phyloP scores from a whole-genome alignment of 2,888 invertebrate species.

The Tethea ocularis region DNA sequence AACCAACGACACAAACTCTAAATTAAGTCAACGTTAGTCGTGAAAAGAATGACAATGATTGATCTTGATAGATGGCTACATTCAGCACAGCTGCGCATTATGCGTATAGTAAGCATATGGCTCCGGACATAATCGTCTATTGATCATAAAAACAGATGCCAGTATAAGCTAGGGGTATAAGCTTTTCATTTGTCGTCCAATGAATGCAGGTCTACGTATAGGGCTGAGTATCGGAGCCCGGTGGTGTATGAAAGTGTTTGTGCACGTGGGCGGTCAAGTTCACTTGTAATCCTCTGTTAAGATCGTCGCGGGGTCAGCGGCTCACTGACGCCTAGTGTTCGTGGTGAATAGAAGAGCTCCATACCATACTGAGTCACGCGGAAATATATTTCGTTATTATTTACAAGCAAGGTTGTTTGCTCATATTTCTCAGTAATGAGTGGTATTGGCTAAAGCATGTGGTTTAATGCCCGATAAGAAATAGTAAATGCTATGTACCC shows the following conservation, averaged over 20 bases:
- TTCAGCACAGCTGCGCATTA: constrained; percentile 29
- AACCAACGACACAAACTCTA: constrained; percentile 34
- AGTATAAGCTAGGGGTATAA: constrained; percentile 12
- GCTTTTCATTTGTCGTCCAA: constrained; percentile 19
- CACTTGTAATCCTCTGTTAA: constrained; percentile 66
- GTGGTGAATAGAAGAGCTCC: constrained; percentile 54
- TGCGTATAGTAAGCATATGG: constrained; percentile 28
- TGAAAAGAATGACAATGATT: constrained; percentile 55
- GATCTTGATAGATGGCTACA: constrained; percentile 46
- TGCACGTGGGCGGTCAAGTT: constrained; percentile 77
- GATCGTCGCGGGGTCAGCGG: constrained; percentile 63
- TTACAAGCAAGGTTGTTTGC: constrained; percentile 58
- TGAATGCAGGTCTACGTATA: constrained; percentile 32
- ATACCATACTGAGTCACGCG: constrained; percentile 61
- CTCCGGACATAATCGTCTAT: constrained; percentile 28
- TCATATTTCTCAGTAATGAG: constrained; percentile 63
- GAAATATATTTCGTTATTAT: constrained; percentile 60
- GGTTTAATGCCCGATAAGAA: constrained; percentile 54
- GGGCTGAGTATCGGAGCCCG: constrained; percentile 33
- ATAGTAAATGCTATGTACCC: constrained; percentile 32
- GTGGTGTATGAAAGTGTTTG: constrained; percentile 49
- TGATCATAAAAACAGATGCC: constrained; percentile 45
- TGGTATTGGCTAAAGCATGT: constrained; percentile 48
- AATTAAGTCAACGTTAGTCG: constrained; percentile 40
- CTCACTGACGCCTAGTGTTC: constrained; percentile 53